phyloP scores from a whole-genome alignment of 2,888 invertebrate species.

The Stenichneumon culpator region DNA sequence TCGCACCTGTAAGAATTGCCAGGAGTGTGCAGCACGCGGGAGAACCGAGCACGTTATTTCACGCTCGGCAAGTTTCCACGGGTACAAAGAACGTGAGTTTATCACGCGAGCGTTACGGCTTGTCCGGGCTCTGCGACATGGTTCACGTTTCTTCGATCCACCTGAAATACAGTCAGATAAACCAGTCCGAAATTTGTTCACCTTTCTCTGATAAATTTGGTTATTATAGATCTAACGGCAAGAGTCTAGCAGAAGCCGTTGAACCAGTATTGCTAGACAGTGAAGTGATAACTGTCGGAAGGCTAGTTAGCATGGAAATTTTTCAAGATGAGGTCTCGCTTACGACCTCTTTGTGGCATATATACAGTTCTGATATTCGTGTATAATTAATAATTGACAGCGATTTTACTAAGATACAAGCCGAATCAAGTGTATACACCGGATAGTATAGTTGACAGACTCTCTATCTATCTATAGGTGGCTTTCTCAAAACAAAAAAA shows the following conservation, averaged over 20 bases:
- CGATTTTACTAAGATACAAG: background rate
- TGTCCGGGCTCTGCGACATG: conserved; percentile 53
- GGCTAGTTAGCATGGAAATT: background rate
- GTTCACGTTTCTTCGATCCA: conserved; percentile 10
- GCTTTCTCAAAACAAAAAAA: background rate
- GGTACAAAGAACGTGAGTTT: conserved; percentile 27
- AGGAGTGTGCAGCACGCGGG: background rate
- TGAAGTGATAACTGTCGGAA: background rate
- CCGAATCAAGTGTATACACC: background rate
- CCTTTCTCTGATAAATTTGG: background rate
- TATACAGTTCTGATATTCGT: background rate
- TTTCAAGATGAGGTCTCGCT: background rate
- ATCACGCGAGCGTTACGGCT: conserved; percentile 50
- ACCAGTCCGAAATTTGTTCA: background rate
- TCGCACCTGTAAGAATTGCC: conserved; percentile 19
- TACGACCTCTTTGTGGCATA: background rate
- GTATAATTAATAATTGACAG: background rate
- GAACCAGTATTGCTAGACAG: background rate
- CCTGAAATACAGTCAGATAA: background rate
- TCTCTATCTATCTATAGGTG: background rate
- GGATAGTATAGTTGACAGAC: background rate
- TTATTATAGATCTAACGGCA: background rate
- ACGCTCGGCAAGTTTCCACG: conserved; percentile 68
- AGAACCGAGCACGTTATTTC: conserved; percentile 67
- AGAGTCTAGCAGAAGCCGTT: background rate